Base-by-base conservation (phyloP, 2,113 vertebrate genomes). In the Raphicerus campestris region DNA sequence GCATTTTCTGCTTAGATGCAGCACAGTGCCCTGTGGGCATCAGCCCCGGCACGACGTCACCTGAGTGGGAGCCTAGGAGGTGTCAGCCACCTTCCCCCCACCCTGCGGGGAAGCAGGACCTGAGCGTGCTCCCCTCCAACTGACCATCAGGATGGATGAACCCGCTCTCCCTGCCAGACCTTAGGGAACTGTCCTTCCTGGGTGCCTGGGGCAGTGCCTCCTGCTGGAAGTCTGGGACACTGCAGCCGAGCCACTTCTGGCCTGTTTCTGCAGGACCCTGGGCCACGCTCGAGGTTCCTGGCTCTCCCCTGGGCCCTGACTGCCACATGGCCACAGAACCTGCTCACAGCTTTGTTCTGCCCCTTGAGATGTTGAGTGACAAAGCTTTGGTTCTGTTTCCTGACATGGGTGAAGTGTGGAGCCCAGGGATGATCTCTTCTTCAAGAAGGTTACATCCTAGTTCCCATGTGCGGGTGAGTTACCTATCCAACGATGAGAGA, bases 241-340 rank as follows among this genome's bases (percentile, higher is more conserved):
- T 63, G 7, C 61, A 63, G 61, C 61, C 15, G 1, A 7, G 61
- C 61, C 61, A 1, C 15, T 16, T n/a, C 14, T 7, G 1, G 15
- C 17, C 30, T n/a, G 61, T 1, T 0, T 15, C 7, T n/a, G 15
- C 7, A 17, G 15, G 32, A 66, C 16, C 15, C 30, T 0, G 16
- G 61, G 61, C 61, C 4, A 16, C 2, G 4, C 61, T 66, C 7
- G 1, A 63, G 61, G 61, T n/a, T n/a, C 32, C 30, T 19, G 61
- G 61, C 7, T n/a, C 61, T 66, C 16, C 32, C 32, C 58, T 28
- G 7, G 32, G 4, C 32, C 61, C 61, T n/a, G 16, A 66, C 7
- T 2, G 1, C 61, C 61, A 5, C 7, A 16, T 66, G 32, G 32
- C 32, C 7, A 1, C 61, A 66, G 32, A 66, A n/a, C 32, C 61